A percentile compares a stretch with the other conserved stretches of the same genome.
Conservation (phyloP, 2,797 vertebrate species). For the Tympanoctomys barrerae region DNA sequence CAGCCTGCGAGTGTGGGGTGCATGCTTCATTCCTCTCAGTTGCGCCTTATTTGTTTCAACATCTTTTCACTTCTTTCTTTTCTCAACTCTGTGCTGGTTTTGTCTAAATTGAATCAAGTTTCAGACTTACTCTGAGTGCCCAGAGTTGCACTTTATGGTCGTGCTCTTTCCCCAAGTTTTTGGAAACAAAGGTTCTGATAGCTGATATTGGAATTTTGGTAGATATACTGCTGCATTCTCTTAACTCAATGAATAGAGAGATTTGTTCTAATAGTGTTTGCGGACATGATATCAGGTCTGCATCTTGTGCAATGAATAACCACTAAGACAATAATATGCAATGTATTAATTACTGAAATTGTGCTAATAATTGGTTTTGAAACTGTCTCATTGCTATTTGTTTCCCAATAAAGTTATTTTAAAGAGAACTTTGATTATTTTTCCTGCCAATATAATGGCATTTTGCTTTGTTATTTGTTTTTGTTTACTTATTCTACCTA, state of each 20-base stretch:
- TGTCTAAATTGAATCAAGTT: background rate
- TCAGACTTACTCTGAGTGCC: rapidly evolving
- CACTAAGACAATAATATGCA: no score
- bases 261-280: no score
- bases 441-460: background rate
- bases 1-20: no score
- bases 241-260: no score
- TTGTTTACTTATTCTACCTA: background rate
- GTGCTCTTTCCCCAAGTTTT: background rate
- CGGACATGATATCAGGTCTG: no score
- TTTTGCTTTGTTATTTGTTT: background rate
- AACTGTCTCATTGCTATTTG: no score
- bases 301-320: no score
- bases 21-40: background rate
- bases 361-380: no score
- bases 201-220: background rate
- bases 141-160: background rate
- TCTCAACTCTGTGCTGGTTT: background rate
- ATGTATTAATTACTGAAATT: no score
- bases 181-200: background rate
- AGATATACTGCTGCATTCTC: no score
- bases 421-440: background rate
- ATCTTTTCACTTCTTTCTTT: background rate
- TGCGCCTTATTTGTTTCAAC: background rate
- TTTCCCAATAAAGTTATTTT: no score